phyloP scores from a whole-genome alignment of 2,113 vertebrate species.

The Aptenodytes patagonicus region DNA sequence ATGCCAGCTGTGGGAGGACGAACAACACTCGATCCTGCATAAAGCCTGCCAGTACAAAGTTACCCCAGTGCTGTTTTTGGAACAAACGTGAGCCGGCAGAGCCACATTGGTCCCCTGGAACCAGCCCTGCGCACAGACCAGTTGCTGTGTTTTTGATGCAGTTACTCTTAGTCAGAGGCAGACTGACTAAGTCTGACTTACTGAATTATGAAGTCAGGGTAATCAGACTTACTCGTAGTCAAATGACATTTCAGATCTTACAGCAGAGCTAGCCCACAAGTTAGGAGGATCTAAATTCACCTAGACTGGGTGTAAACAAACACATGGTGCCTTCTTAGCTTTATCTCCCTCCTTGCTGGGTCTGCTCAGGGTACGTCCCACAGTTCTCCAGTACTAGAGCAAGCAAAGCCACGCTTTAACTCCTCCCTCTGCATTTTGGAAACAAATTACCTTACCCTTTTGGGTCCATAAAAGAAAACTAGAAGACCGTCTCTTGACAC shows the following conservation, averaged over 20 bases:
- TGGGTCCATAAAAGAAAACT: background rate
- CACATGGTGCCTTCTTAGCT: background rate
- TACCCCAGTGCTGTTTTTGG: conserved; percentile 21
- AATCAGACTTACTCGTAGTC: conserved; percentile 1
- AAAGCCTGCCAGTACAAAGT: conserved; percentile 49
- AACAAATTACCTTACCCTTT: background rate
- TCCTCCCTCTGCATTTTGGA: background rate
- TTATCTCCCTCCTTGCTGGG: background rate
- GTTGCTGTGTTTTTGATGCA: background rate
- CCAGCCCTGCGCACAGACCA: background rate
- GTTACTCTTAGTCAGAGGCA: background rate
- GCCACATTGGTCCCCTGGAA: conserved; percentile 10
- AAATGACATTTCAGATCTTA: conserved; percentile 12
- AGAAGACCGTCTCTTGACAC: background rate
- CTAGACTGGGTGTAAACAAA: background rate
- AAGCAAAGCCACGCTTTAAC: background rate
- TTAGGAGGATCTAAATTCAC: background rate
- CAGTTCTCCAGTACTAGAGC: background rate
- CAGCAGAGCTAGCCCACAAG: background rate
- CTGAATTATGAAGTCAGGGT: background rate
- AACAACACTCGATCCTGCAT: background rate
- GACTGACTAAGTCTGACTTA: background rate
- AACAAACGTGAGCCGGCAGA: background rate
- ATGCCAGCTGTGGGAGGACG: background rate
- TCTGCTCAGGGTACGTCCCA: background rate